Percentiles rank a stretch among this genome's conserved stretches.
Conservation (phyloP, 1,140 invertebrate genomes). For the Choristoneura fumiferana region DNA sequence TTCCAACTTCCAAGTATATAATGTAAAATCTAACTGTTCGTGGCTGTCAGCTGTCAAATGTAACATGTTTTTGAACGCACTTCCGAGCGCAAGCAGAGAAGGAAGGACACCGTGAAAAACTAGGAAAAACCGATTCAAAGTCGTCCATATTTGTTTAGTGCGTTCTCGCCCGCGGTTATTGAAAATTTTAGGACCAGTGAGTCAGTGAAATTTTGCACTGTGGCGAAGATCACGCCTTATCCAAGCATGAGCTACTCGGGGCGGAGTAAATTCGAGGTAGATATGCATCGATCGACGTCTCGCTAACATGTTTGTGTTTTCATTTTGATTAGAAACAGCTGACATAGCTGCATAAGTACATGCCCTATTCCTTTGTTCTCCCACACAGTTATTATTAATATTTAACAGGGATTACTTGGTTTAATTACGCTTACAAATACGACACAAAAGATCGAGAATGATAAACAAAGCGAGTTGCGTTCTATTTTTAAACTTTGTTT, state of each 20-base stretch:
- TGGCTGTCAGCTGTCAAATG: conserved; percentile 5
- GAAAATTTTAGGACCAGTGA: conserved; percentile 41
- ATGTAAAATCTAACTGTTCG: too few relatives aligned
- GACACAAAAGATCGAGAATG: conserved; percentile 18
- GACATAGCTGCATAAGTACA: conserved; percentile 44
- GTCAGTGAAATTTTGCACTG: conserved; percentile 50
- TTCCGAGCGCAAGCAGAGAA: conserved; percentile 19
- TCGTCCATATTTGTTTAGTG: conserved; percentile 57
- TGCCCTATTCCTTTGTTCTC: conserved; percentile 43
- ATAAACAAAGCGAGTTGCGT: conserved; percentile 12
- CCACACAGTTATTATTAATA: conserved; percentile 11
- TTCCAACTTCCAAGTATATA: too few relatives aligned
- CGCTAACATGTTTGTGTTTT: conserved; percentile 69
- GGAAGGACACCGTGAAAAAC: conserved; percentile 41
- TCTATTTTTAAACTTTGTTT: conserved; percentile 21
- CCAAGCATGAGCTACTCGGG: conserved; percentile 78
- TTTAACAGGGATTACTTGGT: background rate
- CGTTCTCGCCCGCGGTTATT: conserved; percentile 3
- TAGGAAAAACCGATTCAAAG: conserved; percentile 50
- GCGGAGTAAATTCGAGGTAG: conserved; percentile 81
- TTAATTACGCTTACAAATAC: background rate
- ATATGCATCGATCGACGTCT: conserved; percentile 47
- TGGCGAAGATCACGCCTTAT: conserved; percentile 71
- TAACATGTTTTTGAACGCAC: background rate
- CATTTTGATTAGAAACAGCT: conserved; percentile 67